A percentile compares a stretch with the other conserved stretches of the same genome.
Evolutionary conservation across 2,888 invertebrate species (phyloP).

Genomic region (Athripsodes cinereus): DNA sequence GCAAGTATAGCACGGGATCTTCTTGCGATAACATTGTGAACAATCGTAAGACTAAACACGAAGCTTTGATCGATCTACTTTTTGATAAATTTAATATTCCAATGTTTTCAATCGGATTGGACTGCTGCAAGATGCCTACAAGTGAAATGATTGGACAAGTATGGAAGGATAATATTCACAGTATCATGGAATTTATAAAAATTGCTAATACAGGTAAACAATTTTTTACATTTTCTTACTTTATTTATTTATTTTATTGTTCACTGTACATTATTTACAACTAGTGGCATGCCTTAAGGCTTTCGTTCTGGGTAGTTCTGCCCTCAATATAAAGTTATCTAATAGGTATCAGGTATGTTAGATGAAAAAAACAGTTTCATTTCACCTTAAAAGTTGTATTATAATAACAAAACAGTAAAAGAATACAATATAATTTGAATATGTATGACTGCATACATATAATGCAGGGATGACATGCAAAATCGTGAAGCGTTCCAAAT

Average conservation of each 20-base stretch:
- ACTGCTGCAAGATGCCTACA: constrained; percentile 78
- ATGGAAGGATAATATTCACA: constrained; percentile 64
- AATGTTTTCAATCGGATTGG: constrained; percentile 64
- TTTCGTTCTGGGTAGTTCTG: too few species aligned
- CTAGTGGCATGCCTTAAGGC: too few species aligned
- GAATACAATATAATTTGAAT: too few species aligned
- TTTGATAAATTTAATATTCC: constrained; percentile 59
- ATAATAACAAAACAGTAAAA: too few species aligned
- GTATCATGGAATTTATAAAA: constrained; percentile 57
- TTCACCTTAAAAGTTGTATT: too few species aligned
- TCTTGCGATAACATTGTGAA: constrained; percentile 30
- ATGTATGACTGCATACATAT: too few species aligned
- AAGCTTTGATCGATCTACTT: constrained; percentile 52
- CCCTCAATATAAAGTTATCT: too few species aligned
- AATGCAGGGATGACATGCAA: too few species aligned
- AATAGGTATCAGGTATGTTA: too few species aligned
- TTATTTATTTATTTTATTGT: neutral
- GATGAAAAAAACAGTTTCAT: too few species aligned
- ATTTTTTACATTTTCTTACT: neutral
- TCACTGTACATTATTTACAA: too few species aligned
- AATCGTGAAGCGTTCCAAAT: too few species aligned
- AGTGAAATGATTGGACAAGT: constrained; percentile 59
- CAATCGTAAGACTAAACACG: constrained; percentile 34
- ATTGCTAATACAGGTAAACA: constrained; percentile 57
- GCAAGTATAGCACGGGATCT: constrained; percentile 38